phyloP scores from a whole-genome alignment of 2,797 vertebrate genomes.

The Acanthurus leucopareius region DNA sequence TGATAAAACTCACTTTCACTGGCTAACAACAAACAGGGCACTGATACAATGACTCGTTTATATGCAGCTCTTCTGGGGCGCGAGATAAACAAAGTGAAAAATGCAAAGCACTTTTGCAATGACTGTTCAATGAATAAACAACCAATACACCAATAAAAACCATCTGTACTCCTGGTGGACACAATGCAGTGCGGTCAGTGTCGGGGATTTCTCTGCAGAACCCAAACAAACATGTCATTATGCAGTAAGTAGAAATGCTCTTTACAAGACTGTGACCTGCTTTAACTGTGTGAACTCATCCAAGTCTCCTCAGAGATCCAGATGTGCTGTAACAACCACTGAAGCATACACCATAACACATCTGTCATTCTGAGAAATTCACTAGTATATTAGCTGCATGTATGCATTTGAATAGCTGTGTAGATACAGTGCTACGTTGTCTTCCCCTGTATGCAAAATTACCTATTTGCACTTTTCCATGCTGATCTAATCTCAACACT shows the following conservation, averaged over 20 bases:
- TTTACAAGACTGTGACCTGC: background rate
- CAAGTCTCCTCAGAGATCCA: conserved; percentile 10
- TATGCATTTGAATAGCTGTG: conserved; percentile 32
- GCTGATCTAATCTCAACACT: background rate
- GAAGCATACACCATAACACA: background rate
- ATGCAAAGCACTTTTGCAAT: conserved; percentile 37
- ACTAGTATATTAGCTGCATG: background rate
- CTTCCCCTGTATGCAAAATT: conserved; percentile 23
- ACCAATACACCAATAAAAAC: background rate
- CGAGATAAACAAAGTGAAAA: conserved; percentile 42
- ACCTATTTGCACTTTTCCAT: conserved; percentile 44
- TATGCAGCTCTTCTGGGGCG: conserved; percentile 8
- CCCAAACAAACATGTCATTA: background rate
- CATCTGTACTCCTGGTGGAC: background rate
- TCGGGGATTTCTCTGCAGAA: background rate
- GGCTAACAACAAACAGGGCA: conserved; percentile 7
- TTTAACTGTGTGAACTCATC: background rate
- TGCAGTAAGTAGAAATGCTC: background rate
- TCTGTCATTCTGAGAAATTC: conserved; percentile 16
- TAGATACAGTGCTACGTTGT: background rate
- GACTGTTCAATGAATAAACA: background rate
- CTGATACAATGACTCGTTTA: conserved; percentile 35
- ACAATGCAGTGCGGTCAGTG: no score
- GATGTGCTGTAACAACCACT: conserved; percentile 11
- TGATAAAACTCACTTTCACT: conserved; percentile 34